These are phyloP conservation scores for Himantopus leucocephalus DNA, from an alignment of 2,113 vertebrate genomes.

Conservation along the genomic window DNA sequence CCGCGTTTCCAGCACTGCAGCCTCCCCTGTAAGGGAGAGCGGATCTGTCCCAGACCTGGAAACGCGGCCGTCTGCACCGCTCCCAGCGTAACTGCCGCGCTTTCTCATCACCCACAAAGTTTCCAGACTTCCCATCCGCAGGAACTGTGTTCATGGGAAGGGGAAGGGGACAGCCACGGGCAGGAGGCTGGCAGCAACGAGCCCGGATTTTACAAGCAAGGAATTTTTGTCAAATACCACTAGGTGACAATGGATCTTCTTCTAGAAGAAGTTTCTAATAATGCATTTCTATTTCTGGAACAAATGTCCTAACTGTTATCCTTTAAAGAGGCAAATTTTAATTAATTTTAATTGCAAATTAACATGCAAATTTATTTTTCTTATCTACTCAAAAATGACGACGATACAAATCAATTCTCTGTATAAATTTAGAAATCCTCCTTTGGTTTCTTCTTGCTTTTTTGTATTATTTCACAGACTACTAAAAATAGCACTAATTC, in stretches of 20 bases:
- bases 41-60: not conserved
- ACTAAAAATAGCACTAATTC: constrained; percentile 44
- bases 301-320: not conserved
- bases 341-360: constrained; percentile 26
- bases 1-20: not conserved
- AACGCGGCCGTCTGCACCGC: not conserved
- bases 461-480: not conserved
- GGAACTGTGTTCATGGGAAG: accelerated
- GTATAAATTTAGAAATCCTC: constrained; percentile 51
- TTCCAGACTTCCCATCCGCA: not conserved
- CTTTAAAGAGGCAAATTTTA: constrained; percentile 2
- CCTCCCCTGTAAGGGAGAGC: not conserved
- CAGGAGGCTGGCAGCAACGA: not conserved
- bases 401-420: not conserved
- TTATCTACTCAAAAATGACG: not conserved
- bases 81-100: no score
- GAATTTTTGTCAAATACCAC: not conserved
- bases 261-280: not conserved
- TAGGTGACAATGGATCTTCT: not conserved
- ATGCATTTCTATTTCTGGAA: constrained; percentile 28
- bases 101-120: accelerated
- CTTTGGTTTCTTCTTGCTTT: not conserved
- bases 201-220: not conserved
- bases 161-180: accelerated
- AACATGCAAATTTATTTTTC: constrained; percentile 44